Evolutionary conservation across 2,797 vertebrate genomes (phyloP), one percentile per base, ranked within the genome.

Genomic region (Uromys caudimaculatus): DNA sequence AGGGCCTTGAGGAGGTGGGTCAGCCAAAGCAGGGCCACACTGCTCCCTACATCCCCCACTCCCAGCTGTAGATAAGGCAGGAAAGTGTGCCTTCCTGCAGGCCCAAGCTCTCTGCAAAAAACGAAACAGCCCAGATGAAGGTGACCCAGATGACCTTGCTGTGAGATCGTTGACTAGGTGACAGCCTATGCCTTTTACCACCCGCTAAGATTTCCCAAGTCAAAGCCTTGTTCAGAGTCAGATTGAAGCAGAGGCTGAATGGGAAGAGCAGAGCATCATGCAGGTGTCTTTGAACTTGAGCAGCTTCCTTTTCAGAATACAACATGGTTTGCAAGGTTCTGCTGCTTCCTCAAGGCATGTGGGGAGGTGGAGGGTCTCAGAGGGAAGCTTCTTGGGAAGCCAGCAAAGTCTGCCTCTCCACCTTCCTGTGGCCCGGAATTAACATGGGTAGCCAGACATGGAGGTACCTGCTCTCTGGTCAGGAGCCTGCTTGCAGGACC

Each of bases 361-460:
- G 12, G 27, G 2, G 73, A 2, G 41, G 11, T 29, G 60, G 32
- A 71, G 17, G 44, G 60, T 38, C 73, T 64, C 58, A 41, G 19
- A 47, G 60, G 76, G 88, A 90, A 58, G 16, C 10, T 75, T 78
- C 24, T n/a, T 47, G 14, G n/a, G 91, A 54, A 87, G 78, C 52
- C 12, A 44, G 81, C 50, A 44, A 47, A 60, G 67, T 58, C 60
- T 0, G 0, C 64, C 56, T 67, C 41, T 38, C 9, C 44, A 24
- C 50, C 0, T 19, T 6, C 81, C n/a, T 19, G 41, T 3, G 62
- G 89, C 92, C 89, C 95, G 95, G 54, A 21, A 54, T 90, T 93
- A 81, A 87, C 60, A 86, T 95, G 94, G 90, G 71, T 41, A 90
- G 52, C 7, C 5, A 83, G 94, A 96, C 67, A 64, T 24, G 35